Conservation (phyloP, 1,140 invertebrate species). For the Riptortus pedestris region DNA sequence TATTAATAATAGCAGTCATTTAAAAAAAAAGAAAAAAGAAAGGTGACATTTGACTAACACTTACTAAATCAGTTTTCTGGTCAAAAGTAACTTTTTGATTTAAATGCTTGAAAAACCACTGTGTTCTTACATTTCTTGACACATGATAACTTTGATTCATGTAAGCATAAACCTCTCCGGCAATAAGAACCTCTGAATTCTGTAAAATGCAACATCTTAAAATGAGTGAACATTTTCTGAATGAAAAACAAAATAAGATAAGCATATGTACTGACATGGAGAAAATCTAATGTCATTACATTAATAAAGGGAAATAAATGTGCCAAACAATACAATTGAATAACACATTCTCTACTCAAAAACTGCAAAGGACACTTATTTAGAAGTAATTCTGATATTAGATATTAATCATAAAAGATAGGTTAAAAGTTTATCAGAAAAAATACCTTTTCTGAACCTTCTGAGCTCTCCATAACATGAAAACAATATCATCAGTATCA, state of each 20-base stretch:
- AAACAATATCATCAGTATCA: not conserved
- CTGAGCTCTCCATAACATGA: constrained; percentile 2
- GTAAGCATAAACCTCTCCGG: constrained; percentile 54
- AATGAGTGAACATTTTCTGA: too few relatives aligned
- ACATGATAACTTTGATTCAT: constrained; percentile 65
- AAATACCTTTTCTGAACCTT: not conserved
- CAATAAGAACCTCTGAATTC: constrained; percentile 33
- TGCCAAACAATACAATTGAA: not conserved
- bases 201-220: too few relatives aligned
- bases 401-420: not conserved
- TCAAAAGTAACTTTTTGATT: constrained; percentile 49
- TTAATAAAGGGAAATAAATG: not conserved
- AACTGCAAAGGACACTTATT: not conserved
- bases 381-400: not conserved
- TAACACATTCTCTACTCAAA: not conserved
- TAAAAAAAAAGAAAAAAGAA: too few relatives aligned
- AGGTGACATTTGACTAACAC: too few relatives aligned
- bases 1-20: too few relatives aligned
- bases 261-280: not conserved
- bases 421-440: constrained; percentile 3
- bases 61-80: constrained; percentile 32
- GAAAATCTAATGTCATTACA: not conserved
- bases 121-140: constrained; percentile 60
- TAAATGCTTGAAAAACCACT: constrained; percentile 63
- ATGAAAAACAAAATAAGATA: not conserved